phyloP scores from a whole-genome alignment of 2,113 vertebrate genomes.

The Cyprinodon tularosa region DNA sequence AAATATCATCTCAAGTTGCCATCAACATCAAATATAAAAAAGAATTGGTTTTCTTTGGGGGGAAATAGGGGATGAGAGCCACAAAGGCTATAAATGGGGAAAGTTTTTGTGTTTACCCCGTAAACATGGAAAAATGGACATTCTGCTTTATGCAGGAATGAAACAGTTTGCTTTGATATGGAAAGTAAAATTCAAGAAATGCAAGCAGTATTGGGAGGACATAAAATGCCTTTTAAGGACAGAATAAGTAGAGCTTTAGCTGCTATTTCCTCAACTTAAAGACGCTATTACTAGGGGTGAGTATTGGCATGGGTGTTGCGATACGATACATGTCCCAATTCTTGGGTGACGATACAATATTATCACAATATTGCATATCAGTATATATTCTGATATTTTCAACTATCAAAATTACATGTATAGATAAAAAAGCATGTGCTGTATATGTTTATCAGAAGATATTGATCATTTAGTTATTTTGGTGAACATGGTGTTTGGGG shows the following conservation, averaged over 20 bases:
- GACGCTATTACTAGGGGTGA: no score
- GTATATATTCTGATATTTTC: no score
- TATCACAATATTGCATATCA: no score
- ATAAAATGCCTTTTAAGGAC: constrained; percentile 19
- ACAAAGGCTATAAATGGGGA: constrained; percentile 29
- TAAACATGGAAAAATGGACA: constrained; percentile 36
- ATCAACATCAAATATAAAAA: constrained; percentile 33
- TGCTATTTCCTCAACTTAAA: background rate
- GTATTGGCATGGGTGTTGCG: no score
- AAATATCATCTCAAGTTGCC: constrained; percentile 58
- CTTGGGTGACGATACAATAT: no score
- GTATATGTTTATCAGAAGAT: no score
- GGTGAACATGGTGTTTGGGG: no score
- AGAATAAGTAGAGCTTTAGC: background rate
- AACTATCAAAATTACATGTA: no score
- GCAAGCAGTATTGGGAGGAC: constrained; percentile 24
- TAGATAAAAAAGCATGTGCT: no score
- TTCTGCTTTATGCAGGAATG: constrained; percentile 53
- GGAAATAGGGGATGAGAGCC: constrained; percentile 13
- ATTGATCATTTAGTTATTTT: no score
- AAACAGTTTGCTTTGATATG: constrained; percentile 33
- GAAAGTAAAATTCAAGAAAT: constrained; percentile 28
- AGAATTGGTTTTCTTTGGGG: constrained; percentile 36
- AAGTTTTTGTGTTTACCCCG: constrained; percentile 28
- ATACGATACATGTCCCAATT: no score